Percentiles rank a stretch among this genome's conserved stretches.
phyloP scores from a whole-genome alignment of 2,797 vertebrate species.

The Allobates femoralis region DNA sequence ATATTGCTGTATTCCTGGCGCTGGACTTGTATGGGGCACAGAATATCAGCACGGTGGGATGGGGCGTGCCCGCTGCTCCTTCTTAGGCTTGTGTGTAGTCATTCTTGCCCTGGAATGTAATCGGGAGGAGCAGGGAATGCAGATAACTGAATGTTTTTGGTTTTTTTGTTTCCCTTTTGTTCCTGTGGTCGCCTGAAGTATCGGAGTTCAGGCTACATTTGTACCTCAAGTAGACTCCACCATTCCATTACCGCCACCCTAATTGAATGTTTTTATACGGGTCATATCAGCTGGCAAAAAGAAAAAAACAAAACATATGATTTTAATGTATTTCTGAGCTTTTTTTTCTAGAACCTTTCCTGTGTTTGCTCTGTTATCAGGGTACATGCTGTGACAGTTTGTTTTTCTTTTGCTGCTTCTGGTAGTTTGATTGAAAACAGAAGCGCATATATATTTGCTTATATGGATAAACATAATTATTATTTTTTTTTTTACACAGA shows the following conservation, averaged over 20 bases:
- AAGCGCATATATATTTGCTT: not conserved
- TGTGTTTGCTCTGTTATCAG: not conserved
- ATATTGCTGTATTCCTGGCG: slow-evolving; percentile 46
- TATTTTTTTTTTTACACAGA: not conserved
- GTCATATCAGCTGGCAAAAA: slow-evolving; percentile 48
- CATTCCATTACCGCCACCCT: slow-evolving; percentile 31
- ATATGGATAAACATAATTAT: not conserved
- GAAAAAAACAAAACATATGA: not conserved
- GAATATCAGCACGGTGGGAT: slow-evolving; percentile 33
- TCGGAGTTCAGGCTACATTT: slow-evolving; percentile 35
- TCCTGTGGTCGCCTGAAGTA: slow-evolving; percentile 44
- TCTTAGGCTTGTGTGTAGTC: slow-evolving; percentile 21
- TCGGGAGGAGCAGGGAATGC: slow-evolving; percentile 37
- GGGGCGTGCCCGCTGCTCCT: slow-evolving; percentile 35
- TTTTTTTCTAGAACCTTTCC: slow-evolving; percentile 17
- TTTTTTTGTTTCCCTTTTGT: slow-evolving; percentile 15
- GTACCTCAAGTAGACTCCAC: slow-evolving; percentile 44
- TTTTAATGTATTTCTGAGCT: not conserved
- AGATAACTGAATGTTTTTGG: slow-evolving; percentile 41
- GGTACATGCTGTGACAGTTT: not conserved
- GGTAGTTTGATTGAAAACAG: not conserved
- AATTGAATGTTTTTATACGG: slow-evolving; percentile 51
- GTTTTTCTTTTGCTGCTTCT: slow-evolving; percentile 10
- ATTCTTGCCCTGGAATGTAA: slow-evolving; percentile 52
- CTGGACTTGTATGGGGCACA: slow-evolving; percentile 52